Evolutionary conservation across 2,888 invertebrate genomes (phyloP), one percentile per base, ranked within the genome.

Genomic region (Nebria salina): DNA sequence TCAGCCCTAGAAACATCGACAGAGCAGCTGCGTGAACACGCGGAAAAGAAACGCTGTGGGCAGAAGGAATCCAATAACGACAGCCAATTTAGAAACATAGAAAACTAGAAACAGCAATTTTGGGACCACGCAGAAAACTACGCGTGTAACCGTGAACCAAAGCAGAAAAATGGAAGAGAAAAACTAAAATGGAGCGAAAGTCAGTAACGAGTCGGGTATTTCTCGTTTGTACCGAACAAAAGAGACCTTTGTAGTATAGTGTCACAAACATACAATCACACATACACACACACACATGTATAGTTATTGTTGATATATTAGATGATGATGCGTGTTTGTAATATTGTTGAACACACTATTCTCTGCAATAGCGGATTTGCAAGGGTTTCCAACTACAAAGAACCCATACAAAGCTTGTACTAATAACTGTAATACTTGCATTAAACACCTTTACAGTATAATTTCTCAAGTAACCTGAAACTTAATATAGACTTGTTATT

Each of bases 51-150:
- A 82, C 77, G 77, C 79, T 76, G 83, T 83, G 82, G 83, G 81
- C 82, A 83, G 82, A 81, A 73, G 76, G 77, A 83, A 78, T 79
- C 82, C 83, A 83, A 82, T 83, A 83, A 83, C 83, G 83, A 82
- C 82, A 75, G 83, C 82, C 83, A 83, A 83, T 83, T 83, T 83
- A 82, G 82, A 82, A 83, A 83, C 83, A 83, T 83, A 81, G 83
- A 83, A 83, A 83, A 83, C 83, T 83, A 83, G 83, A 78, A 83
- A 83, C 83, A 83, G 83, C 81, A 83, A 83, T 83, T 83, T 80
- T 65, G 54, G 78, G 68, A 13, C 13, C 2, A 54, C 80, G 81
- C 73, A 76, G 76, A 81, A 76, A 81, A 81, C 81, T 76, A 76
- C 76, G 73, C 81, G 81, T 72, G 72, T 65, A 75, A 79, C 79